These are phyloP conservation scores for Helicoverpa armigera DNA, from an alignment of 1,140 invertebrate genomes.

Conservation along the genomic window DNA sequence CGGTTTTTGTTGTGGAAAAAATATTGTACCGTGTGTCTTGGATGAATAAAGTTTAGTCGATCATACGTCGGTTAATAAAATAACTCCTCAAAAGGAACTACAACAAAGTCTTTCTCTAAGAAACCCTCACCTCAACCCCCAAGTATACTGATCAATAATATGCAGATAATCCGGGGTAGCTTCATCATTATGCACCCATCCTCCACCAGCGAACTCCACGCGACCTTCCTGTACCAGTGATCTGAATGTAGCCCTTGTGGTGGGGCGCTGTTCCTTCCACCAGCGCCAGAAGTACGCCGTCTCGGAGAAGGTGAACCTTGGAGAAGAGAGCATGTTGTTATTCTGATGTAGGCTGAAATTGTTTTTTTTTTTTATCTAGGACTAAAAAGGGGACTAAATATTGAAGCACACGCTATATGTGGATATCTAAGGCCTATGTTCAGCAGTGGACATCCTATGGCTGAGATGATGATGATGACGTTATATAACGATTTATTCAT, in stretches of 20 bases:
- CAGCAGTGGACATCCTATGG: no score
- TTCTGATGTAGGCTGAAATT: not conserved
- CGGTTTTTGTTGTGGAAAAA: no score
- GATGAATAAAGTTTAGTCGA: no score
- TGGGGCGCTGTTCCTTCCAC: slow-evolving; percentile 91
- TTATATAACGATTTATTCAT: no score
- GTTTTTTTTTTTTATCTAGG: not conserved
- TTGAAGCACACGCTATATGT: no score
- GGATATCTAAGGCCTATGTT: no score
- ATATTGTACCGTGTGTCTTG: no score
- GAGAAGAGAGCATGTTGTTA: not conserved
- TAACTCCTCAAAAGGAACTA: no score
- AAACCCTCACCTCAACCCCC: slow-evolving; percentile 87
- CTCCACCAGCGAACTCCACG: slow-evolving; percentile 92
- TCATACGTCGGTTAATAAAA: no score
- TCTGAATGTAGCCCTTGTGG: slow-evolving; percentile 84
- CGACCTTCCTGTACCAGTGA: slow-evolving; percentile 87
- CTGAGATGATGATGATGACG: no score
- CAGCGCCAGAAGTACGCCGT: slow-evolving; percentile 96
- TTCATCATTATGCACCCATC: slow-evolving; percentile 92
- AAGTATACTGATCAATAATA: slow-evolving; percentile 94
- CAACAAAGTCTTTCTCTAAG: no score
- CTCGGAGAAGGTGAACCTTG: slow-evolving; percentile 90
- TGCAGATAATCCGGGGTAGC: slow-evolving; percentile 93
- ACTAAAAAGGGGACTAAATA: no score